Base-by-base conservation (phyloP, 2,888 invertebrate genomes). In the Tinea pellionella region DNA sequence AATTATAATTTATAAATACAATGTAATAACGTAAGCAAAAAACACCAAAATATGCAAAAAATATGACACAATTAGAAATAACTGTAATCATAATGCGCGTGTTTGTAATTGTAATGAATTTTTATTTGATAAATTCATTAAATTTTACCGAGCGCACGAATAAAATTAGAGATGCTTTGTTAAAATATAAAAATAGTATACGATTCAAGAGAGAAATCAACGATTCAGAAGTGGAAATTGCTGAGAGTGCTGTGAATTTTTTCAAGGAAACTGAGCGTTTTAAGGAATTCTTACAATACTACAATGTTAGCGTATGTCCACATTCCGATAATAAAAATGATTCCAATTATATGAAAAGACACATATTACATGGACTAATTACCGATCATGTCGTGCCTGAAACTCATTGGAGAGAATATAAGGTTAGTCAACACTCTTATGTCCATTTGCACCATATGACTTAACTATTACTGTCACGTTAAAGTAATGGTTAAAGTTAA, bases 321-420 rank as follows among this genome's bases (percentile, higher is more conserved):
- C 43, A 61, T 47, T 55, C 60, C 2, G 62, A 61, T 19, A 64
- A 66, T 29, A 65, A 60, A 11, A 63, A 65, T 41, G 64, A 62
- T 13, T 64, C 63, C 7, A 61, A 59, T 3, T 72, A 75, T 63
- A 63, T 69, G 3, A 69, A 63, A n/a, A 68, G 67, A 24, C 75
- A 79, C 59, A 66, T 80, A 15, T 41, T 74, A 11, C 65, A 73
- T 19, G 77, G 77, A 4, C 63, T 85, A 29, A 64, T 83, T 6
- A 56, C 80, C 0, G 68, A 73, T 41, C 68, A 75, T 13, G 65
- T 75, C 32, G 61, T 82, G 0, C 74, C 80, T 0, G 74, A 77
- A 0, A 64, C 65, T 0, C 86, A 87, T 62, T 87, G 87, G 87
- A 63, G 72, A 11, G 77, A 79, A 62, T 87, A 75, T 66, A 87